Base-by-base conservation (phyloP, 2,113 vertebrate species). In the Tretioscincus oriximinensis region DNA sequence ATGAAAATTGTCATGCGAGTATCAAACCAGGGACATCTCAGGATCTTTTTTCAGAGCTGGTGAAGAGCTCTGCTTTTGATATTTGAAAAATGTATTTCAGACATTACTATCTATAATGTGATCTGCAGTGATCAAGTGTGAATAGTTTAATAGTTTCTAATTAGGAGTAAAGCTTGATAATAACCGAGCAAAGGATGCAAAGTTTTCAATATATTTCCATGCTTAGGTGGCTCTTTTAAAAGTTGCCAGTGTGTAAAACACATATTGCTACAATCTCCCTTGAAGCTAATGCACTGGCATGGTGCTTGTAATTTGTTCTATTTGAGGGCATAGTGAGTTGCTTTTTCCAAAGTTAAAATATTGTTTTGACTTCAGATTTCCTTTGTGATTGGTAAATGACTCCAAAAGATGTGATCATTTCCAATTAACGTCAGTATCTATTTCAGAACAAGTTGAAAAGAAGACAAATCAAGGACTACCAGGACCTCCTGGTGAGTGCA, bases 401-500 rank as follows among this genome's bases (percentile, higher is more conserved):
- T 45, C 8, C 12, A 54, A 47, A 69, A 64, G 18, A 28, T n/a
- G 26, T 83, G 60, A 47, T 54, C 78, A 22, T 74, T 72, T 87
- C 69, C 84, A 84, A 88, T 87, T 82, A 45, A 60, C n/a, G 41
- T 47, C 54, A 78, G 82, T 87, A 85, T 93, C 77, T 76, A 12
- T 93, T 92, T 85, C 84, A 95, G 95, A 91, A 45, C 80, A 73
- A 72, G 80, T 90, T 71, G 58, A 74, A 77, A 58, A 58, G 4
- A 58, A 14, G 54, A 3, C 4, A 58, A 51, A 1, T 72, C 92
- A 87, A 80, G 90, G 92, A 70, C 90, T 12, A 54, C 88, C 2
- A 73, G 94, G 94, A 1, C 21, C 24, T 71, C 91, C 88, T 89
- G 95, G 95, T 95, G 88, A 3, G 93, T 91, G 11, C 28, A 67